Evolutionary conservation across 2,113 vertebrate species (phyloP).

Genomic region (Apodemus speciosus): DNA sequence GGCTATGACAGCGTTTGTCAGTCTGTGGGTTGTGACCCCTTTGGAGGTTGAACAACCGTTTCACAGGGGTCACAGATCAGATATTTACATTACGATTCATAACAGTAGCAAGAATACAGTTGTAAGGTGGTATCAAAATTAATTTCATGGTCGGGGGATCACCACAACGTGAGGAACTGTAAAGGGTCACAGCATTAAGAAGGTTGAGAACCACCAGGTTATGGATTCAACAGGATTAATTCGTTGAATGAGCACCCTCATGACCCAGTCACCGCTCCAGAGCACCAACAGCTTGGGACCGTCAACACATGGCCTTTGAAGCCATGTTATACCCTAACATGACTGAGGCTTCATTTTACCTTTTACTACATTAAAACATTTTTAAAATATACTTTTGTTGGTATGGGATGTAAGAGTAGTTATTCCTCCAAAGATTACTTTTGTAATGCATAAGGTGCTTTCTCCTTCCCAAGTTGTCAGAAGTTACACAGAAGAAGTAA

Average conservation of each 20-base stretch:
- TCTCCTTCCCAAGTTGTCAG: slow-evolving; percentile 18
- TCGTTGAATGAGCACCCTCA: neutral
- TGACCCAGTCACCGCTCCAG: neutral
- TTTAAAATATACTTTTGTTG: neutral
- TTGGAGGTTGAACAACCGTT: neutral
- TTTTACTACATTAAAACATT: slow-evolving; percentile 13
- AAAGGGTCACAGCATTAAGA: neutral
- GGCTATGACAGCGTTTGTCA: neutral
- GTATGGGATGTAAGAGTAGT: neutral
- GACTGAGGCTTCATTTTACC: neutral
- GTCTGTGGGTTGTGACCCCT: neutral
- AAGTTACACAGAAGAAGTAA: slow-evolving; percentile 28
- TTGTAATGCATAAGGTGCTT: slow-evolving; percentile 15
- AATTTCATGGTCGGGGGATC: neutral
- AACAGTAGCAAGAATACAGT: neutral
- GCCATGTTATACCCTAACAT: neutral
- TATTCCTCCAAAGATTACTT: slow-evolving; percentile 32
- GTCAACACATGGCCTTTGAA: neutral
- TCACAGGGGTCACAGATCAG: neutral
- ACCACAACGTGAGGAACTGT: neutral
- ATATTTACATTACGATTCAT: neutral
- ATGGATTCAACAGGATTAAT: neutral
- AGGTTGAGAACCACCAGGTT: neutral
- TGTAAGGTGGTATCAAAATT: neutral
- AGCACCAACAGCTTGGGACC: neutral